Conservation (phyloP, 1,140 invertebrate species). For the Oncopodura yosiiana region DNA sequence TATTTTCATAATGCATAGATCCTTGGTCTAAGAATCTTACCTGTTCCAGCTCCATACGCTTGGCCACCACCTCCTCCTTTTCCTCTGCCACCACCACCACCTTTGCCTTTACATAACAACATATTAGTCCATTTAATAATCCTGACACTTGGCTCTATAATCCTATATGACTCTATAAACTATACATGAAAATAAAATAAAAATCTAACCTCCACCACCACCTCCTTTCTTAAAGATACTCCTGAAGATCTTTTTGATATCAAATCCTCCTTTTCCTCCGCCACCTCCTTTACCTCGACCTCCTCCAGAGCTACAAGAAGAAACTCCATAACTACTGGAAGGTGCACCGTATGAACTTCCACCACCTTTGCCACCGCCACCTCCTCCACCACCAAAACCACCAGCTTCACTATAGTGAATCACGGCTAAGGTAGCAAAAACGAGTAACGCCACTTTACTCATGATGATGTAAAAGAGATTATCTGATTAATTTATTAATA, state of each 20-base stretch:
- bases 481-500: no score
- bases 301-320: not conserved
- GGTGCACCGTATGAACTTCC: not conserved
- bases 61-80: no score
- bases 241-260: conserved; percentile 1
- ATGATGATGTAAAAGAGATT: no score
- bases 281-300: conserved; percentile 7
- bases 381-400: conserved; percentile 1
- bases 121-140: not conserved
- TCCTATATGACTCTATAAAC: not conserved
- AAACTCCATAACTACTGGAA: not conserved
- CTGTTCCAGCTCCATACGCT: no score
- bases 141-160: not conserved
- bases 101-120: not conserved
- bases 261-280: not conserved
- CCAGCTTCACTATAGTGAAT: conserved; percentile 7
- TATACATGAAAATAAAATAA: not conserved
- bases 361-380: conserved; percentile 10
- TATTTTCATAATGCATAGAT: no score
- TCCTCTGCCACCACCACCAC: no score
- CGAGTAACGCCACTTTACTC: conserved; percentile 2
- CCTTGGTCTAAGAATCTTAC: no score
- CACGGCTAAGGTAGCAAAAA: conserved; percentile 3
- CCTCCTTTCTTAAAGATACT: not conserved
- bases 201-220: conserved; percentile 4